phyloP scores from a whole-genome alignment of 2,797 vertebrate species.

The Paramormyrops hopkinsi region DNA sequence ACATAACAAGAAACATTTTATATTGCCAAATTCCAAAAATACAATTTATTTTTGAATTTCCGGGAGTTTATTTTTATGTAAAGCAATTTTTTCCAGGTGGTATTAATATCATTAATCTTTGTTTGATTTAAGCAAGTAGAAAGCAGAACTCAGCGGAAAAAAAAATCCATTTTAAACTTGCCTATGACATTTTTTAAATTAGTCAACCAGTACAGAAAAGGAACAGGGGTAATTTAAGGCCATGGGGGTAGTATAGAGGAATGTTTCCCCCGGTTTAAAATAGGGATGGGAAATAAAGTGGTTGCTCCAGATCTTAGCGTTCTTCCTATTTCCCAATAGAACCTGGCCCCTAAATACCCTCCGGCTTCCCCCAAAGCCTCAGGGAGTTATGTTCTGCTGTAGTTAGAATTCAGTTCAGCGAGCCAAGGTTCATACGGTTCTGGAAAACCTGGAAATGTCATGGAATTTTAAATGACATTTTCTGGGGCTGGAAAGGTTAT shows the following conservation, averaged over 20 bases:
- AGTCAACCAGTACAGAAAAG: constrained; percentile 10
- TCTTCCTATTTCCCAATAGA: background rate
- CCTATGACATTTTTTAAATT: constrained; percentile 5
- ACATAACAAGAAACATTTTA: background rate
- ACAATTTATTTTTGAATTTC: background rate
- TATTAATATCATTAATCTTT: constrained; percentile 10
- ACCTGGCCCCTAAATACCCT: background rate
- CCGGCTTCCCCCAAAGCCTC: background rate
- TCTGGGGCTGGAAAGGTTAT: constrained; percentile 5
- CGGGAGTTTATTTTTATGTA: background rate
- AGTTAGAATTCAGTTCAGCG: background rate
- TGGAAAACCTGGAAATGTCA: constrained; percentile 14
- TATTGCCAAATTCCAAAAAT: background rate
- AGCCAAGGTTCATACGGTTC: background rate
- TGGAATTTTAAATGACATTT: constrained; percentile 16
- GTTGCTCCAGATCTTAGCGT: constrained; percentile 4
- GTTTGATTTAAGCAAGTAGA: constrained; percentile 5
- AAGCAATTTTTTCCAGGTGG: background rate
- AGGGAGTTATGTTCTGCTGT: background rate
- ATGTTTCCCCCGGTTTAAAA: constrained; percentile 4
- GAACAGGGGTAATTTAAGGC: background rate
- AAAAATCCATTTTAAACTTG: constrained; percentile 2
- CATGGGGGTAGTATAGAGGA: background rate
- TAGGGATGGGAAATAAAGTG: constrained; percentile 7
- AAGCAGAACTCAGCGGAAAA: background rate